A percentile compares a stretch with the other conserved stretches of the same genome.
Conservation (phyloP, 2,797 vertebrate species). For the Chaunax sp. region DNA sequence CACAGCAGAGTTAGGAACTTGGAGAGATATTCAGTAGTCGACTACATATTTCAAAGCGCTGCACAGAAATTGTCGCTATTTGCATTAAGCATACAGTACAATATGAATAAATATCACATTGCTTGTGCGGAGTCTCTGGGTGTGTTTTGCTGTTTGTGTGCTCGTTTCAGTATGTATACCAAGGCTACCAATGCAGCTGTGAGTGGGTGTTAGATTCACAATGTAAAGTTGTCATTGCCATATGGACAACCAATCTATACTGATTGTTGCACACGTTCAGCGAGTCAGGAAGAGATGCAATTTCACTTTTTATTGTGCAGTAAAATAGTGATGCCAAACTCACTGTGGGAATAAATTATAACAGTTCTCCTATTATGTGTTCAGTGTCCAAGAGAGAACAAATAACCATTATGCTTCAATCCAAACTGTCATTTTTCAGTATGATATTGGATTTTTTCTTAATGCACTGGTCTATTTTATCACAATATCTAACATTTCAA, state of each 20-base stretch:
- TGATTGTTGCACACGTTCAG: constrained; percentile 15
- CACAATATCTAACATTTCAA: not conserved
- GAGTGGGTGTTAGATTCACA: constrained; percentile 27
- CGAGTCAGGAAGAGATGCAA: constrained; percentile 4
- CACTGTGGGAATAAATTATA: constrained; percentile 28
- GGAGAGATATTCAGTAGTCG: constrained; percentile 23
- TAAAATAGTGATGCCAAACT: constrained; percentile 23
- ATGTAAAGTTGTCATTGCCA: constrained; percentile 28
- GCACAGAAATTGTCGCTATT: constrained; percentile 33
- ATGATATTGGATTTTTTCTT: not conserved
- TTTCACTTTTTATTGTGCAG: constrained; percentile 7
- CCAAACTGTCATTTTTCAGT: not conserved
- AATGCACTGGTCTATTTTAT: no score
- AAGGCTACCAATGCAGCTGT: constrained; percentile 8
- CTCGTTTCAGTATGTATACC: constrained; percentile 12
- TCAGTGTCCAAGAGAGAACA: constrained; percentile 4
- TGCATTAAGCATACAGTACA: constrained; percentile 37
- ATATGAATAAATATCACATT: constrained; percentile 27
- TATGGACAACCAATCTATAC: constrained; percentile 1
- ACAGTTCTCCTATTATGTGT: constrained; percentile 1
- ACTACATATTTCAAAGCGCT: constrained; percentile 19
- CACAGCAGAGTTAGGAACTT: constrained; percentile 29
- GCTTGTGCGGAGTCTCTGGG: not conserved
- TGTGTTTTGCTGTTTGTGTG: constrained; percentile 5
- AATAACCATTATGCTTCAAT: constrained; percentile 7